Evolutionary conservation across 2,888 invertebrate species (phyloP), one percentile per base, ranked within the genome.

Genomic region (Diarsia dahlii): DNA sequence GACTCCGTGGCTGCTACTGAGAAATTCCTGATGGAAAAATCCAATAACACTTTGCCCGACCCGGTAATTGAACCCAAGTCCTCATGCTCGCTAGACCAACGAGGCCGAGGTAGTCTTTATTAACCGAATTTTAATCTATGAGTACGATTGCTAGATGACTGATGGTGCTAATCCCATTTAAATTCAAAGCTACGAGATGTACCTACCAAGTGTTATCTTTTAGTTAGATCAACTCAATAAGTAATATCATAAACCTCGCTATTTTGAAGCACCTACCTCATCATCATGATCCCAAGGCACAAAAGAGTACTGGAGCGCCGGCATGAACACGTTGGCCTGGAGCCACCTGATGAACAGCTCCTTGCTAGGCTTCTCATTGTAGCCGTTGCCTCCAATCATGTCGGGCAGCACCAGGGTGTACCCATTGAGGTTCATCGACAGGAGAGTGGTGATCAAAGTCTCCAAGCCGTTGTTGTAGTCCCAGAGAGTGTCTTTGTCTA

Each of bases 211-310:
- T n/a, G n/a, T n/a, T n/a, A n/a, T n/a, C n/a, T n/a, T n/a, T n/a
- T n/a, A n/a, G n/a, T n/a, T n/a, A n/a, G n/a, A n/a, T n/a, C n/a
- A n/a, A n/a, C n/a, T n/a, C 13, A 39, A n/a, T 63, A 39, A n/a
- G 20, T n/a, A 39, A 23, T 23, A 28, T 15, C 15, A 3, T 34
- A 9, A 28, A 64, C 20, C 15, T 50, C 39, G 13, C 13, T 45
- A 13, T 45, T 45, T 68, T 20, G 34, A 18, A 69, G 1, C 3
- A 52, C 23, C 3, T 13, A 96, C 97, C 93, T 97, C 97, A 0
- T 96, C 91, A 89, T 98, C 98, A 91, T 97, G 98, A 78, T 98
- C 97, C 98, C 98, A 99, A 0, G 99, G 99, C 9, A 98, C 97
- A 85, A 97, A 97, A 1, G 98, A 98, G 91, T 98, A 98, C 93